Evolutionary conservation across 2,888 invertebrate species (phyloP).

Genomic region (Protula sp.): DNA sequence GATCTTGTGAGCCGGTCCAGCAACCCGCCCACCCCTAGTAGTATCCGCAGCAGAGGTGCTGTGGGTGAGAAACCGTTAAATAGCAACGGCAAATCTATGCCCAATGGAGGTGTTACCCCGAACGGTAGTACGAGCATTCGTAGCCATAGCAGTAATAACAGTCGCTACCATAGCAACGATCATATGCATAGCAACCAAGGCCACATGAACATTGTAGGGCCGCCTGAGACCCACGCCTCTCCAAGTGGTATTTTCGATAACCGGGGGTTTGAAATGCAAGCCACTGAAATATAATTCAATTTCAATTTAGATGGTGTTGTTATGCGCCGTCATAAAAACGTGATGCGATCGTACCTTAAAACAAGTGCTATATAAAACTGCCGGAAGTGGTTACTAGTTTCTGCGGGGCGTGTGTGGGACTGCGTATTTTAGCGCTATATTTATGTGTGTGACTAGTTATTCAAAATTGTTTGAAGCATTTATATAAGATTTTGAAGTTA

Average conservation of each 20-base stretch:
- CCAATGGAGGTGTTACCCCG: neutral
- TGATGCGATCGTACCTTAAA: too few species aligned
- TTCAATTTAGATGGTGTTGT: too few species aligned
- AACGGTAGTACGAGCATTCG: neutral
- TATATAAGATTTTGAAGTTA: too few species aligned
- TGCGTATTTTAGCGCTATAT: too few species aligned
- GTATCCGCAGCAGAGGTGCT: neutral
- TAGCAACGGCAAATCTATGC: neutral
- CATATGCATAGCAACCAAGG: neutral
- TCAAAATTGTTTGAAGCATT: too few species aligned
- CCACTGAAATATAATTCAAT: conserved; percentile 2
- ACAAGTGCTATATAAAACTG: too few species aligned
- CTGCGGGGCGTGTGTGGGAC: too few species aligned
- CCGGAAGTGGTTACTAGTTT: too few species aligned
- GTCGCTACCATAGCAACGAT: neutral
- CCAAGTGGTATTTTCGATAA: neutral
- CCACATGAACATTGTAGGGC: neutral
- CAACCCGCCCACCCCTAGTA: neutral
- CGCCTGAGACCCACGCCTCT: too few species aligned
- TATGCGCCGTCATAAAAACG: too few species aligned
- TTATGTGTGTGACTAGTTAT: too few species aligned
- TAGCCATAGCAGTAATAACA: neutral
- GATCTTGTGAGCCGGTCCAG: too few species aligned
- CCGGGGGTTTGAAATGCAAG: neutral
- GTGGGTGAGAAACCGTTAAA: neutral